Evolutionary conservation across 1,140 invertebrate species (phyloP).

Genomic region (fruit fly (Drosophila melanogaster)): Release_6_plus_ISO1_MT NT_037436.4:3995501-3996000

Average conservation of each 20-base stretch:
- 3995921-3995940: conserved; percentile 44
- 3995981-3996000: conserved; percentile 29
- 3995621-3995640: conserved; percentile 45
- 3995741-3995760: conserved; percentile 67
- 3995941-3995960: conserved; percentile 40
- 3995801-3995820: conserved; percentile 83
- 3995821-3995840: conserved; percentile 82
- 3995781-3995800: conserved; percentile 80
- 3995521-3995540: conserved; percentile 2
- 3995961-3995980: conserved; percentile 22
- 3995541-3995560: background rate
- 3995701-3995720: background rate
- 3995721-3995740: conserved; percentile 5
- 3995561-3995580: background rate
- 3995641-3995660: conserved; percentile 65
- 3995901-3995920: conserved; percentile 47
- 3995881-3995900: conserved; percentile 10
- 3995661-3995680: conserved; percentile 40
- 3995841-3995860: conserved; percentile 82
- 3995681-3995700: conserved; percentile 1
- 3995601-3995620: conserved; percentile 59
- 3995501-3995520: conserved; percentile 39
- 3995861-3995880: conserved; percentile 77
- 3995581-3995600: conserved; percentile 38
- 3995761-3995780: conserved; percentile 82